Evolutionary conservation across 1,140 invertebrate species (phyloP), one percentile per base, ranked within the genome.

Genomic region (Polypedilum pembai): DNA sequence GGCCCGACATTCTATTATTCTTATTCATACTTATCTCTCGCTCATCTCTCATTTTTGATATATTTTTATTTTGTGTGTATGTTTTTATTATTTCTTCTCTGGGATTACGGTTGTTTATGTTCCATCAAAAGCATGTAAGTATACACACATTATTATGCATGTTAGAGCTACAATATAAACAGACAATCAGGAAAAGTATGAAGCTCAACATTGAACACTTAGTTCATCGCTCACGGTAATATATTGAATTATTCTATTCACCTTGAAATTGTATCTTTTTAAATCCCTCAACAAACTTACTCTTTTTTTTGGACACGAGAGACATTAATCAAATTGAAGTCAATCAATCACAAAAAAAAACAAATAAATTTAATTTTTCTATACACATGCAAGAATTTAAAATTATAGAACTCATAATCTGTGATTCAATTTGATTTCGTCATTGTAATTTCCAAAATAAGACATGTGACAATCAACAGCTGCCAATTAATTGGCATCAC

Each of bases 311-410:
- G 24, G 24, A 33, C 24, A 33, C 24, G n/a, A 56, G n/a, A n/a
- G n/a, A 56, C 45, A 56, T 56, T 56, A 56, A 56, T 56, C 45
- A 56, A 56, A 56, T 56, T n/a, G n/a, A 56, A 56, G 45, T 56
- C 45, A 56, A 56, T 56, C 45, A 56, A 56, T 56, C 45, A 56
- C 12, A 56, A n/a, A n/a, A 4, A 56, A 56, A 56, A 56, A 56
- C 45, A 56, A 56, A 56, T 56, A 56, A 8, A 56, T 56, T 45
- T 56, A 5, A 56, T 56, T 12, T 33, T 33, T 33, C 24, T 33
- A 3, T 33, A 33, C 24, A 33, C 24, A 33, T 33, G 5, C 5
- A 33, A 33, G 24, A 1, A 3, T 33, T 3, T 33, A 33, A 33
- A 5, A 33, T 3, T 33, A 33, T 33, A 33, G 24, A 33, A 33